Conservation (phyloP, 23 tunicate species). For the Trididemnum clinides region DNA sequence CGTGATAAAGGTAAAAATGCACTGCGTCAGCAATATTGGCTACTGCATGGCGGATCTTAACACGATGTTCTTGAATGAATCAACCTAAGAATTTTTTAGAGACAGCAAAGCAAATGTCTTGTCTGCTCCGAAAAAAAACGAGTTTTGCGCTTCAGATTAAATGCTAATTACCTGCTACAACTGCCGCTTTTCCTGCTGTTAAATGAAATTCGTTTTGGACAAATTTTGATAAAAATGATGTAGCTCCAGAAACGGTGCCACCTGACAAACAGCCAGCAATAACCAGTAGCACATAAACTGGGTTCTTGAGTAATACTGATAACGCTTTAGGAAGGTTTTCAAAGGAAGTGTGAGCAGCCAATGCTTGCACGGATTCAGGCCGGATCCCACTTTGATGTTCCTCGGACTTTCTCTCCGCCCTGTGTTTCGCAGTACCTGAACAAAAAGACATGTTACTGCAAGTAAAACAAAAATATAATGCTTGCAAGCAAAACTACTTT, state of each 20-base stretch:
- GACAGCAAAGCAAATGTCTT: too few relatives aligned
- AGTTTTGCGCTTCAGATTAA: too few relatives aligned
- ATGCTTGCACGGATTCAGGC: neutral
- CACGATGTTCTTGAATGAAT: too few relatives aligned
- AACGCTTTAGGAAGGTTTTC: slow-evolving; percentile 60
- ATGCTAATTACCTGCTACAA: slow-evolving; percentile 84
- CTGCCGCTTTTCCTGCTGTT: slow-evolving; percentile 83
- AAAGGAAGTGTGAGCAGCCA: neutral
- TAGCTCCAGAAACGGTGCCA: slow-evolving; percentile 47
- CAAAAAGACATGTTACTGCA: too few relatives aligned
- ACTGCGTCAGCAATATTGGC: too few relatives aligned
- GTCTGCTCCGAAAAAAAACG: too few relatives aligned
- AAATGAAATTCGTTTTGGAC: slow-evolving; percentile 66
- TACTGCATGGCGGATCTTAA: too few relatives aligned
- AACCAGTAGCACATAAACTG: slow-evolving; percentile 33
- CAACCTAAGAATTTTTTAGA: too few relatives aligned
- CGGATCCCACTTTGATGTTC: neutral
- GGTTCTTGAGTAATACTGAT: slow-evolving; percentile 43
- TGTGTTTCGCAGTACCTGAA: slow-evolving; percentile 39
- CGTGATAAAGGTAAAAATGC: too few relatives aligned
- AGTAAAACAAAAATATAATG: too few relatives aligned
- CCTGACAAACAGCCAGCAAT: slow-evolving; percentile 69
- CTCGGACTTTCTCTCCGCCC: slow-evolving; percentile 46
- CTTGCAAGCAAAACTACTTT: too few relatives aligned
- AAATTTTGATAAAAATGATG: slow-evolving; percentile 79